These are phyloP conservation scores for Chrosomus eos DNA, from an alignment of 2,797 vertebrate genomes.

Conservation along the genomic window DNA sequence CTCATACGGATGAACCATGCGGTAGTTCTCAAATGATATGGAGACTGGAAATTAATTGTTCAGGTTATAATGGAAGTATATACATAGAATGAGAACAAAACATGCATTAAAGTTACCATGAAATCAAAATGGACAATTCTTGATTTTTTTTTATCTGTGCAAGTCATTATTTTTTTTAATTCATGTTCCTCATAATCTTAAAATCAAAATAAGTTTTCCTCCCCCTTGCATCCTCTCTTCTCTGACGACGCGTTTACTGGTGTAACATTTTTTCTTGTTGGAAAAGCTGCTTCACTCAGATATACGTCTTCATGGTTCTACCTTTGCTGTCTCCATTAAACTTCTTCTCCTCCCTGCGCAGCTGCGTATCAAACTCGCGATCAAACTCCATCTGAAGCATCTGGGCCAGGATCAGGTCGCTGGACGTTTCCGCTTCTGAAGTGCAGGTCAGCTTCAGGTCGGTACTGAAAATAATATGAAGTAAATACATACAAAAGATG, in stretches of 20 bases:
- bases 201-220: neutral
- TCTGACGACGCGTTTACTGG: neutral
- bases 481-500: neutral
- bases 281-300: neutral
- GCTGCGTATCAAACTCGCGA: constrained; percentile 91
- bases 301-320: constrained; percentile 59
- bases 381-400: constrained; percentile 98
- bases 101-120: neutral
- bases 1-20: constrained; percentile 91
- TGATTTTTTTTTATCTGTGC: neutral
- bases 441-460: constrained; percentile 75
- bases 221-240: neutral
- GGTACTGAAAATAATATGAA: constrained; percentile 60
- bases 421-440: constrained; percentile 84
- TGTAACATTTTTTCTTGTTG: neutral
- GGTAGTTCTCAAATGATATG: constrained; percentile 98
- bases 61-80: neutral
- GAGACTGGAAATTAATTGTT: constrained; percentile 80
- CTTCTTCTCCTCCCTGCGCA: constrained; percentile 92
- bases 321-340: constrained; percentile 98
- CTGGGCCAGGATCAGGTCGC: constrained; percentile 93
- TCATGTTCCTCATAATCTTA: neutral
- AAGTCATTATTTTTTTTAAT: neutral
- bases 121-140: neutral
- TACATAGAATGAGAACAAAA: neutral